Evolutionary conservation across 2,888 invertebrate species (phyloP), one percentile per base, ranked within the genome.

Genomic region (Drosophila fulvimacula): DNA sequence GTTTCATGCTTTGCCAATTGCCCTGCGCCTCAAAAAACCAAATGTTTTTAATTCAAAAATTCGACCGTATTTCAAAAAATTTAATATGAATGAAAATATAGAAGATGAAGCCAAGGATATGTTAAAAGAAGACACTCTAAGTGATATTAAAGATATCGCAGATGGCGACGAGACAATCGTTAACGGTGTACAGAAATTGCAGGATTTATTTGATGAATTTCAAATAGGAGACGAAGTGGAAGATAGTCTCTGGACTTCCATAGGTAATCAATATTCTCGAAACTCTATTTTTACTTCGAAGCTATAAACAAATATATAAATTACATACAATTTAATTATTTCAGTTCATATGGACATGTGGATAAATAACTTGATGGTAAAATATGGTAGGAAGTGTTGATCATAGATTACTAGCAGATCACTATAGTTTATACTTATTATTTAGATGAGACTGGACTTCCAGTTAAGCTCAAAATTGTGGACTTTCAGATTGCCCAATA

Each of bases 291-390:
- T 15, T 3, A 51, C 6, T 17, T 19, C 2, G 34, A 42, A 1
- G 13, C 7, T 42, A 21, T 13, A 11, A 13, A 27, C 0, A 7
- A 46, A 17, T 17, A 9, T 13, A 17, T 27, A 38, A 1, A 21
- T 38, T 24, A 10, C 6, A 13, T 19, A 39, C 2, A 19, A 2
- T 15, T 21, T 4, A 6, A 15, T 48, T 15, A 30, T 46, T 24
- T 13, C 24, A 76, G 76, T 38, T 53, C 95, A 95, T 74, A 91
- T 93, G 0, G 95, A 95, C 84, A 93, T 94, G 56, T 95, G 95
- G 95, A 93, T 94, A 15, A 95, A 94, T 81, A 95, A 95, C 74
- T 92, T 95, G 1, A 93, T 95, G 93, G 90, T 95, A 15, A 91
- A 93, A 60, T 92, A 92, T 59, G 93, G 94, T 89, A 81, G 74